Evolutionary conservation across 30 jellyfish, hydroid and myxozoan species (phyloP).

Genomic region (Calvadosia cruxmelitensis): DNA sequence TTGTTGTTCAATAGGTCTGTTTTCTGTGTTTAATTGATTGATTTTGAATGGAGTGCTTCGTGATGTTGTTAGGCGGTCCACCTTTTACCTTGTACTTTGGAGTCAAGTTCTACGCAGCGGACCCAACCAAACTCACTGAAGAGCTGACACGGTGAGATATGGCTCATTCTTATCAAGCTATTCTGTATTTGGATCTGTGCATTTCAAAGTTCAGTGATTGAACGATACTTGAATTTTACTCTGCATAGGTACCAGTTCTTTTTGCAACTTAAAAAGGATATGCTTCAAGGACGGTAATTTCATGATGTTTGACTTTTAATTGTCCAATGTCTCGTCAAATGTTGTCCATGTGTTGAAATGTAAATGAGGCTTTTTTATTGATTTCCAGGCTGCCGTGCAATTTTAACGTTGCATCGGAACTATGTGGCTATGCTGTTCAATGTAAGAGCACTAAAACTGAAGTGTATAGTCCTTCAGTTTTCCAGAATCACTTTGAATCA

Average conservation of each 20-base stretch:
- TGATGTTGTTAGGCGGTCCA: neutral
- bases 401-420: constrained; percentile 78
- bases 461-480: too few species aligned
- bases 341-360: neutral
- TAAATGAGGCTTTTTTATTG: neutral
- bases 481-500: too few species aligned
- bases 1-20: too few species aligned
- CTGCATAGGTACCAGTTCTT: constrained; percentile 64
- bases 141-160: constrained; percentile 64
- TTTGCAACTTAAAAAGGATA: constrained; percentile 78
- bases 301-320: neutral
- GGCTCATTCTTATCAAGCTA: neutral
- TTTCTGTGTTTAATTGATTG: too few species aligned
- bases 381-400: constrained; percentile 70
- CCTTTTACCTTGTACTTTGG: constrained; percentile 62
- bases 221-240: too few species aligned
- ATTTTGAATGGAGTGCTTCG: too few species aligned
- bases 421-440: constrained; percentile 89
- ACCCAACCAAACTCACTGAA: constrained; percentile 78
- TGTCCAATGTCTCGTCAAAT: too few species aligned
- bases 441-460: too few species aligned
- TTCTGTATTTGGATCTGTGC: too few species aligned
- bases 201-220: too few species aligned
- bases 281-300: constrained; percentile 81
- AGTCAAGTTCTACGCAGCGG: constrained; percentile 88